Evolutionary conservation across 2,113 vertebrate genomes (phyloP).

Genomic region (Ovibos moschatus): DNA sequence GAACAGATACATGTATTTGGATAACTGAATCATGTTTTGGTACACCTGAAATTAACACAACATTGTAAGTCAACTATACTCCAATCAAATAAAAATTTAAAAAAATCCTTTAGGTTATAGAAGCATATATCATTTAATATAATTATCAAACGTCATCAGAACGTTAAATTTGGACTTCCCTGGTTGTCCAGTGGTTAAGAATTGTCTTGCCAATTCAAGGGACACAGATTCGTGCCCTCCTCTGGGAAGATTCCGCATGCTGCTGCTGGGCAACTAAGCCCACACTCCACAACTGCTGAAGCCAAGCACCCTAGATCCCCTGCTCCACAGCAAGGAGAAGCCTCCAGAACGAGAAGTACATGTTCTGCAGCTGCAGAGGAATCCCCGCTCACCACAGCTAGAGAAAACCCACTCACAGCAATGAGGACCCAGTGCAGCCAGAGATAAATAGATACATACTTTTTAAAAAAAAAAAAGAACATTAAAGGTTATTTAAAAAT

Average conservation of each 20-base stretch:
- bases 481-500: not conserved
- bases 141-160: not conserved
- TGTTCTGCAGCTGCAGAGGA: not conserved
- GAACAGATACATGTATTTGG: not conserved
- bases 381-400: not conserved
- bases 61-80: not conserved
- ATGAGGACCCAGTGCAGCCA: not conserved
- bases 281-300: not conserved
- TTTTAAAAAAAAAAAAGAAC: not conserved
- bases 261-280: not conserved
- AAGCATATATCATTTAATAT: not conserved
- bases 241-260: not conserved
- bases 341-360: not conserved
- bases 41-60: not conserved
- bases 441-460: not conserved
- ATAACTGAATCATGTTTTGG: not conserved
- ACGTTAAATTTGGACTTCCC: not conserved
- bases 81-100: fast-evolving
- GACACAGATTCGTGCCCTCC: not conserved
- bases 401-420: not conserved
- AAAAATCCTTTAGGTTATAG: not conserved
- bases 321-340: not conserved
- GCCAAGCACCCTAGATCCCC: not conserved
- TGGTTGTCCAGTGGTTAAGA: not conserved
- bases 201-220: not conserved